These are phyloP conservation scores for Psix sp. DNA, from an alignment of 1,140 invertebrate genomes.

Conservation along the genomic window DNA sequence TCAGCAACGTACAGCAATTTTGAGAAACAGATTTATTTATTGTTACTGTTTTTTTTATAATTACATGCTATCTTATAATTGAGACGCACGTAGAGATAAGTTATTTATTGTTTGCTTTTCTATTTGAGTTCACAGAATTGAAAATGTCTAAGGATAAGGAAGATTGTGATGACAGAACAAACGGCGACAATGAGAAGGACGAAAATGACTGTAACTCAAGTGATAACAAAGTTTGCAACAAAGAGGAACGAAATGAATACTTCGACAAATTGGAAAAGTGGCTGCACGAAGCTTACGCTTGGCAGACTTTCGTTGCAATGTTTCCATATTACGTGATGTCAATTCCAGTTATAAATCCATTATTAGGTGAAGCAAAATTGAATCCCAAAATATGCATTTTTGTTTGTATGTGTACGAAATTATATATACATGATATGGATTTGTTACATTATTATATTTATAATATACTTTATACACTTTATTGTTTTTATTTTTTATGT, in stretches of 20 bases:
- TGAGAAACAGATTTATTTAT: too few species aligned
- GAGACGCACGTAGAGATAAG: too few species aligned
- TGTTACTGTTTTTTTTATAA: too few species aligned
- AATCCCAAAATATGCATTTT: not conserved
- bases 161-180: not conserved
- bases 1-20: too few species aligned
- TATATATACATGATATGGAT: too few species aligned
- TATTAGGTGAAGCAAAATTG: constrained; percentile 61
- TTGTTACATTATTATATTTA: too few species aligned
- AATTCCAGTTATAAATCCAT: constrained; percentile 68
- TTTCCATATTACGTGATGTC: constrained; percentile 76
- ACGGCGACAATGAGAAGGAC: constrained; percentile 1
- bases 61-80: too few species aligned
- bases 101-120: too few species aligned
- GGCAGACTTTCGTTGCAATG: constrained; percentile 75
- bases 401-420: too few species aligned
- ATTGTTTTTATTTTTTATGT: constrained; percentile 19
- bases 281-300: constrained; percentile 77
- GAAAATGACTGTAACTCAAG: constrained; percentile 4
- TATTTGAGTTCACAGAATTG: not conserved
- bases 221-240: constrained; percentile 16
- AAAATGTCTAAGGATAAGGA: constrained; percentile 42
- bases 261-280: constrained; percentile 76
- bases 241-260: constrained; percentile 72
- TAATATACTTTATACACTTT: too few species aligned